Evolutionary conservation across 2,113 vertebrate genomes (phyloP), one percentile per base, ranked within the genome.

Genomic region (Elachura formosa): DNA sequence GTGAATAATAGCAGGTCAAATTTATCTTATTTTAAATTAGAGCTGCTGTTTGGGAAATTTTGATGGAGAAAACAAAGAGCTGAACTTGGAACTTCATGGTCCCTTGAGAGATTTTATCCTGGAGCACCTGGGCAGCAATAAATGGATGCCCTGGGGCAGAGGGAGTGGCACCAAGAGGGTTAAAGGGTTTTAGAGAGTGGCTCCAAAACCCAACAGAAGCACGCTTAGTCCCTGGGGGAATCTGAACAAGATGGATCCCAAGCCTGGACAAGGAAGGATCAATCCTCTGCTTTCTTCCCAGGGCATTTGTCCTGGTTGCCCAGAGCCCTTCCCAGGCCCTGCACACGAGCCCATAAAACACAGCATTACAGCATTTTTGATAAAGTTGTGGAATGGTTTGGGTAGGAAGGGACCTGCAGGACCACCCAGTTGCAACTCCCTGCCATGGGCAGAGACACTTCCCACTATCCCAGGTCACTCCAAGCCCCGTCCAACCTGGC

Each of bases 181-280:
- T 45, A 34, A 71, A 83, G 23, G 29, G 15, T 10, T 87, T 45
- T 55, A 45, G 31, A 52, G 66, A 40, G 2, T 0, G 1, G 11
- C 14, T 55, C 67, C 0, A 0, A 38, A 51, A 38, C 22, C 49
- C 41, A 54, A 2, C 1, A 10, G 24, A 31, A 26, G 13, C 58
- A 46, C 0, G 0, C 9, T 59, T 7, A 1, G 10, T 25, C 20
- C 34, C 11, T 4, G 5, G 0, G 1, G n/a, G 28, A 55, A 6
- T 41, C 26, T 2, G 38, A 85, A 25, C 72, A 43, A 31, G 33
- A 59, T 6, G 1, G 2, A 14, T 49, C 41, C 48, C 59, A 51
- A 14, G 36, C 3, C 3, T 16, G 41, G 10, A 48, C 0, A 1
- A 46, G 28, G 18, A 68, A 31, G 11, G 4, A 77, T 49, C 33